These are phyloP conservation scores for Cygnus atratus DNA, from an alignment of 2,113 vertebrate genomes.

Conservation along the genomic window DNA sequence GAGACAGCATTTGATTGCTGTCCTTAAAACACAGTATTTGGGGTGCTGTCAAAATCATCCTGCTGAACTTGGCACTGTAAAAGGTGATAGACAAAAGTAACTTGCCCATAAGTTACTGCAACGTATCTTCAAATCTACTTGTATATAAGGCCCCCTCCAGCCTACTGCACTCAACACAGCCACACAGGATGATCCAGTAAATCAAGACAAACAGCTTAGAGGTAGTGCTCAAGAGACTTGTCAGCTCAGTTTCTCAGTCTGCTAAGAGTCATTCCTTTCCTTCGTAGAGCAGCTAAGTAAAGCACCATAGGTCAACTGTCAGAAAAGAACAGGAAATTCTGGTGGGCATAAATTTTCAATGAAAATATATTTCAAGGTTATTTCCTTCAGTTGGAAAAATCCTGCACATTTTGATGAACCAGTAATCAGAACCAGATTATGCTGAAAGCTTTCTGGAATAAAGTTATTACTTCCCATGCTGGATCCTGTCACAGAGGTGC, in stretches of 20 bases:
- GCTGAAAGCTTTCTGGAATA: neutral
- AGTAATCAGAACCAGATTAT: neutral
- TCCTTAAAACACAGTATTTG: neutral
- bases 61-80: neutral
- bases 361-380: neutral
- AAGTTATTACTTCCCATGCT: neutral
- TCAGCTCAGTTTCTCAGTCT: neutral
- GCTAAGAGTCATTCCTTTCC: fast-evolving
- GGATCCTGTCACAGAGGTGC: neutral
- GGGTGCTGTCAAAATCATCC: neutral
- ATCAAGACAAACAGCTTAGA: neutral
- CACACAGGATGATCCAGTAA: neutral
- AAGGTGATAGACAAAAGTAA: neutral
- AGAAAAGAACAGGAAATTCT: neutral
- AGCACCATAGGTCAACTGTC: neutral
- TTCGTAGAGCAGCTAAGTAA: neutral
- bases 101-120: neutral
- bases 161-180: neutral
- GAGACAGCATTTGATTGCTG: neutral
- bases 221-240: neutral
- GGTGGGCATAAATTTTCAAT: neutral
- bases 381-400: neutral
- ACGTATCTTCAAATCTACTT: neutral
- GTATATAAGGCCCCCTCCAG: neutral
- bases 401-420: neutral